Base-by-base conservation (phyloP, 2,888 invertebrate genomes). In the Apamea epomidion region DNA sequence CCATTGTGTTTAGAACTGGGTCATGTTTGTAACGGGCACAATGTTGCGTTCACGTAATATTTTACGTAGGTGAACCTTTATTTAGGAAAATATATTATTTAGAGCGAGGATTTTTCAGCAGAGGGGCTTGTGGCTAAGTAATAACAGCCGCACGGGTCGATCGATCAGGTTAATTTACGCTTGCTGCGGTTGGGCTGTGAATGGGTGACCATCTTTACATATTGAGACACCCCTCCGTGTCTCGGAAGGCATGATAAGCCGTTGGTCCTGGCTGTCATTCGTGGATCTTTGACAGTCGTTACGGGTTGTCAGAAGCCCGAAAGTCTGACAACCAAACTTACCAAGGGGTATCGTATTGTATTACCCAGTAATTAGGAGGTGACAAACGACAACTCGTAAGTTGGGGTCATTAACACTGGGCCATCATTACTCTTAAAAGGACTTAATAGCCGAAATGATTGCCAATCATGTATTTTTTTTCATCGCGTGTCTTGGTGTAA, bases 1-100 rank as follows among this genome's bases (percentile, higher is more conserved):
- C 81, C 80, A 89, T 91, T 92, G 89, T 92, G 82, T 74, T 83
- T 82, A 79, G 80, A 90, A 89, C 80, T 90, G 90, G 88, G 90
- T 90, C 90, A 86, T 82, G 74, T 88, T 82, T 85, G 85, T 74
- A 76, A 84, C 72, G 54, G 54, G 42, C 54, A 80, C 75, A 77
- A 75, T 74, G 71, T 64, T 67, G 48, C 45, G 65, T 72, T 79
- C 76, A 83, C 62, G 78, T 88, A 76, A 88, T 81, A 69, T 80
- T 71, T 75, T 45, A 62, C 18, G 75, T 88, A 51, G 75, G 85
- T 65, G 75, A 74, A 16, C 7, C 32, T 5, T 48, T 12, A 51
- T 69, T 51, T 51, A 54, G 14, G 54, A 25, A 60, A 48, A 32
- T 18, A 51, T 42, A 54, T 51, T 64, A 51, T 54, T 2, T 21